Evolutionary conservation across 2,888 invertebrate species (phyloP).

Genomic region (Yponomeuta cagnagella): DNA sequence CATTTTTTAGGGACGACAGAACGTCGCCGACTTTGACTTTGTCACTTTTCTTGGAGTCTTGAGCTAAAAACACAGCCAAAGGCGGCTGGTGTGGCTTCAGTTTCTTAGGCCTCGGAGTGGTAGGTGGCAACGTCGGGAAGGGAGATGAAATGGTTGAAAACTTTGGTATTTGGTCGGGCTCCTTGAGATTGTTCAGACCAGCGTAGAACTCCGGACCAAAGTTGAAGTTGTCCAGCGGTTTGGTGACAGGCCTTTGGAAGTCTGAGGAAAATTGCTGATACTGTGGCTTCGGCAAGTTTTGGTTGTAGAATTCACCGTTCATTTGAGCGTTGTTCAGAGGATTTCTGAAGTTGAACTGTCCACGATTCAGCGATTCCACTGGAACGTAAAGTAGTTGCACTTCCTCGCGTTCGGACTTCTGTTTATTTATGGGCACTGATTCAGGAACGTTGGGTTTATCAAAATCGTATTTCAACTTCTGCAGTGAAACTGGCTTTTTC

Average conservation of each 20-base stretch:
- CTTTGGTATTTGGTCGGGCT: slow-evolving; percentile 51
- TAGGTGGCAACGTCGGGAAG: slow-evolving; percentile 54
- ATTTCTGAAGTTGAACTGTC: slow-evolving; percentile 58
- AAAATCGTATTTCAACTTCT: slow-evolving; percentile 58
- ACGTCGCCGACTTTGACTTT: slow-evolving; percentile 82
- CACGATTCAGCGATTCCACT: slow-evolving; percentile 80
- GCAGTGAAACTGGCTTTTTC: slow-evolving; percentile 52
- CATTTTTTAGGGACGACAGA: slow-evolving; percentile 79
- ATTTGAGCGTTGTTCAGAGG: slow-evolving; percentile 42
- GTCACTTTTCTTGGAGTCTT: slow-evolving; percentile 57
- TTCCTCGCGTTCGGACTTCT: slow-evolving; percentile 75
- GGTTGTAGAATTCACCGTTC: slow-evolving; percentile 49
- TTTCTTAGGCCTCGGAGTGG: slow-evolving; percentile 71
- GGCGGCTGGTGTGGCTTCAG: slow-evolving; percentile 89
- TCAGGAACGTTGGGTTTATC: slow-evolving; percentile 45
- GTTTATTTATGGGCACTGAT: slow-evolving; percentile 30
- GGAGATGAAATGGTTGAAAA: slow-evolving; percentile 55
- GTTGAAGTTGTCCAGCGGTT: slow-evolving; percentile 40
- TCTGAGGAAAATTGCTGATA: slow-evolving; percentile 38
- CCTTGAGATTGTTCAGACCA: slow-evolving; percentile 47
- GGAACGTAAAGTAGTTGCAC: slow-evolving; percentile 90
- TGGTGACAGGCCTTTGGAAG: slow-evolving; percentile 39
- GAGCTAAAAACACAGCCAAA: slow-evolving; percentile 85
- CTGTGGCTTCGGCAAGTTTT: slow-evolving; percentile 30
- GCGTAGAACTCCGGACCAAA: slow-evolving; percentile 45